phyloP scores from a whole-genome alignment of 2,888 invertebrate species.

The Yponomeuta sedellus region DNA sequence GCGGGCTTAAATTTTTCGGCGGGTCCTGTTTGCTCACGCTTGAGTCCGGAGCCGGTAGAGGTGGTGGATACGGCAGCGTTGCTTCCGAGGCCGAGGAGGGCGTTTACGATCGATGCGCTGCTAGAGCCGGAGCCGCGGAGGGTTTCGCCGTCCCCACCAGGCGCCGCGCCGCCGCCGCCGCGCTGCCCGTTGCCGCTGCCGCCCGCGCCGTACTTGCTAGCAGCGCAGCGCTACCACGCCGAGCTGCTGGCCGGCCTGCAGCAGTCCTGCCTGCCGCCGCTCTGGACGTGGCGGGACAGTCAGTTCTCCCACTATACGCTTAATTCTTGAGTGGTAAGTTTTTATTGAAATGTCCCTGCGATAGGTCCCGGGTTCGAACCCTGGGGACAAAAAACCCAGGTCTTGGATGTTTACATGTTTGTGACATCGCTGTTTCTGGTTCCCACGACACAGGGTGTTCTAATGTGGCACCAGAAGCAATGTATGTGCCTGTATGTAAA shows the following conservation, averaged over 20 bases:
- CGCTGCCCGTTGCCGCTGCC: constrained; percentile 35
- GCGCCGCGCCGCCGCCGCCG: constrained; percentile 25
- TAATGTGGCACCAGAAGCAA: too few relatives aligned
- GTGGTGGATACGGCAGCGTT: constrained; percentile 43
- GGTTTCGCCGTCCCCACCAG: constrained; percentile 26
- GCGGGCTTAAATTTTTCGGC: constrained; percentile 57
- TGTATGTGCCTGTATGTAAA: too few relatives aligned
- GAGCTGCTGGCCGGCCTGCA: constrained; percentile 66
- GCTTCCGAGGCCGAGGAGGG: constrained; percentile 48
- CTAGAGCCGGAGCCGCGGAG: constrained; percentile 48
- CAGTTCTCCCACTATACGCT: constrained; percentile 72
- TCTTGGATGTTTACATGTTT: too few relatives aligned
- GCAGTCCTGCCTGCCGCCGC: constrained; percentile 64
- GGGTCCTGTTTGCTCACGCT: constrained; percentile 64
- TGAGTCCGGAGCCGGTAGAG: constrained; percentile 49
- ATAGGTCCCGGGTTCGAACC: too few relatives aligned
- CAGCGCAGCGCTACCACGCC: constrained; percentile 68
- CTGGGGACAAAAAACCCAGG: too few relatives aligned
- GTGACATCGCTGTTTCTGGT: too few relatives aligned
- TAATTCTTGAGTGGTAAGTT: constrained; percentile 72
- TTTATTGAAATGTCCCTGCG: not conserved
- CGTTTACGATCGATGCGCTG: constrained; percentile 53
- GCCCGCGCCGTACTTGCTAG: constrained; percentile 57
- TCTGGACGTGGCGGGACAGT: constrained; percentile 71
- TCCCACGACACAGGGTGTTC: too few relatives aligned